These are phyloP conservation scores for Hyposmocoma kahamanoa DNA, from an alignment of 1,140 invertebrate genomes.

Conservation along the genomic window DNA sequence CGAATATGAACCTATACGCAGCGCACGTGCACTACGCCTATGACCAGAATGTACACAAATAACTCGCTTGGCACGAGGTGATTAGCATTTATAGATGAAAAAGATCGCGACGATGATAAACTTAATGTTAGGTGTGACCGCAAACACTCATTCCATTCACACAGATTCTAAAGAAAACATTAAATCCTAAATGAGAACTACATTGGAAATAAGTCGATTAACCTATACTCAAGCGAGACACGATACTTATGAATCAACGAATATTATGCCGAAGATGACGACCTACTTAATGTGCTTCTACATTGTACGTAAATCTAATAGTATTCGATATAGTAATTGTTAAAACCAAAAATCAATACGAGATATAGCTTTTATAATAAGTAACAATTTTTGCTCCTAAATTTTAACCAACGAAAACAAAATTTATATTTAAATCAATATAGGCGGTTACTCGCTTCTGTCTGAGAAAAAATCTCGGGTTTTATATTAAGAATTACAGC, in stretches of 20 bases:
- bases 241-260: slow-evolving; percentile 36
- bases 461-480: slow-evolving; percentile 46
- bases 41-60: slow-evolving; percentile 69
- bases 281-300: slow-evolving; percentile 45
- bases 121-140: slow-evolving; percentile 54
- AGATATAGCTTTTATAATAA: slow-evolving; percentile 63
- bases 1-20: slow-evolving; percentile 33
- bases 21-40: slow-evolving; percentile 37
- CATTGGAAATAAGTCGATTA: slow-evolving; percentile 50
- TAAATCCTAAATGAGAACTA: slow-evolving; percentile 53
- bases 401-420: slow-evolving; percentile 54
- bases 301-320: slow-evolving; percentile 32
- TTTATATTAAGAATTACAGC: slow-evolving; percentile 58
- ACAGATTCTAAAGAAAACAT: slow-evolving; percentile 53
- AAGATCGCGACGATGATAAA: slow-evolving; percentile 42
- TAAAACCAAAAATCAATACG: slow-evolving; percentile 46
- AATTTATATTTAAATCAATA: slow-evolving; percentile 50
- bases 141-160: slow-evolving; percentile 56
- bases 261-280: slow-evolving; percentile 41
- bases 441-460: slow-evolving; percentile 41
- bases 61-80: slow-evolving; percentile 46
- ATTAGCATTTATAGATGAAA: slow-evolving; percentile 45
- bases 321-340: slow-evolving; percentile 47
- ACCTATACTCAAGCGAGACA: slow-evolving; percentile 51
- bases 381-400: slow-evolving; percentile 66